These are phyloP conservation scores for Philereme vetulata DNA, from an alignment of 2,888 invertebrate genomes.

Conservation along the genomic window DNA sequence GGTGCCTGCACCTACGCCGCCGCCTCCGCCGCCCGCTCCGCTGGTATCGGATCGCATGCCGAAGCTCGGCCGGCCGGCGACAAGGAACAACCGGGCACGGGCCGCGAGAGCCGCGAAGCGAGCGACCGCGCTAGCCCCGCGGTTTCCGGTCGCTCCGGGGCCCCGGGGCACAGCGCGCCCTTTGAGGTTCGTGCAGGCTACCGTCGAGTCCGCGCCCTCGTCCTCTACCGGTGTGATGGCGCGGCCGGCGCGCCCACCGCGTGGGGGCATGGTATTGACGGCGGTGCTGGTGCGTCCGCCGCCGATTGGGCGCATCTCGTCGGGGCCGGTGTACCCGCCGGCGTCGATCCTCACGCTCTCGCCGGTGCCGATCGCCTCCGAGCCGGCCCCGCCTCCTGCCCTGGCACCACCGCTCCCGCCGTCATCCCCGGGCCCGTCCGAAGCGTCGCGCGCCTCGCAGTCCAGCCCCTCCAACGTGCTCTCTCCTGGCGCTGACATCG, in stretches of 20 bases:
- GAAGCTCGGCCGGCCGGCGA: slow-evolving; percentile 12
- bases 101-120: slow-evolving; percentile 69
- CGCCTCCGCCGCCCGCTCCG: background rate
- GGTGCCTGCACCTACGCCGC: too few species aligned
- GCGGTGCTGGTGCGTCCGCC: background rate
- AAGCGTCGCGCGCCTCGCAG: slow-evolving; percentile 88
- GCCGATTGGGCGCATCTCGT: background rate
- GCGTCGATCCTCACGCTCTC: background rate
- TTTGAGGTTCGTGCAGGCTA: too few species aligned
- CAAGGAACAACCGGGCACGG: slow-evolving; percentile 1
- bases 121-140: background rate
- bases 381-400: slow-evolving; percentile 1
- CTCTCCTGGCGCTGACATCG: slow-evolving; percentile 55
- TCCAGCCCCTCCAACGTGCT: slow-evolving; percentile 85
- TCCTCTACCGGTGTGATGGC: background rate
- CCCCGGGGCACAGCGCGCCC: background rate
- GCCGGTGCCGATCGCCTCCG: too few species aligned
- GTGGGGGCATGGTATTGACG: background rate
- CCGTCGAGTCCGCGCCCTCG: too few species aligned
- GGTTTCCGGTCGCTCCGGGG: background rate
- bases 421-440: slow-evolving; percentile 15
- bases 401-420: slow-evolving; percentile 43
- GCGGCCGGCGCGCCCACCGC: background rate
- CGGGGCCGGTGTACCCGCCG: slow-evolving; percentile 67
- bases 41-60: slow-evolving; percentile 11